Evolutionary conservation across 2,797 vertebrate genomes (phyloP), one percentile per base, ranked within the genome.

Genomic region (Myiothlypis chrysogaster): DNA sequence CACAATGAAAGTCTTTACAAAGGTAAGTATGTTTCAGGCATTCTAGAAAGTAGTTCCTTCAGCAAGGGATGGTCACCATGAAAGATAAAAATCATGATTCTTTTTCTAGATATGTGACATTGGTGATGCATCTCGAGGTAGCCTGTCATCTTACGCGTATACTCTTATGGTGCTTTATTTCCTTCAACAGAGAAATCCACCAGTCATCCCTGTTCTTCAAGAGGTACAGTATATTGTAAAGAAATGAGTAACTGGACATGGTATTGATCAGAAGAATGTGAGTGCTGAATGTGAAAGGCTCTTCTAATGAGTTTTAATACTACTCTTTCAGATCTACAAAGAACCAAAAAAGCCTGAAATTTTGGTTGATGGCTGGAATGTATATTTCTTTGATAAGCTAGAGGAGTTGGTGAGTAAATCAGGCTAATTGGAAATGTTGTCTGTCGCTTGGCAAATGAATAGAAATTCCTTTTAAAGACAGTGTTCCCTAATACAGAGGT

Each of bases 1-100:
- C n/a, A 98, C 98, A 82, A 99, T 99, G 99, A 99, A 99, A 97
- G 99, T 99, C 89, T 99, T 99, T 93, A 98, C 99, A n/a, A 99
- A 99, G 97, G 99, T 99, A 69, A 96, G 87, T 93, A 4, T 59
- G 25, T 73, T 95, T 69, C 24, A 72, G 25, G 20, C 14, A 12
- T 47, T 77, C 14, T 63, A 44, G 34, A 82, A 89, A 63, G 30
- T 46, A 59, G 27, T 46, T 32, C 19, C 21, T 77, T 7, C 41
- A 90, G 20, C 64, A 75, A 30, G 60, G 53, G 8, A 11, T n/a
- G 9, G 75, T 65, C 73, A 84, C 10, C 17, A 25, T 59, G 16
- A 39, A 50, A 79, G 34, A 37, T 69, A 68, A 39, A 71, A 89
- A 87, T 55, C 2, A 2, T n/a, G 20, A 71, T 92, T 78, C 44